Evolutionary conservation across 2,113 vertebrate genomes (phyloP).

Genomic region (Crotalus horridus): DNA sequence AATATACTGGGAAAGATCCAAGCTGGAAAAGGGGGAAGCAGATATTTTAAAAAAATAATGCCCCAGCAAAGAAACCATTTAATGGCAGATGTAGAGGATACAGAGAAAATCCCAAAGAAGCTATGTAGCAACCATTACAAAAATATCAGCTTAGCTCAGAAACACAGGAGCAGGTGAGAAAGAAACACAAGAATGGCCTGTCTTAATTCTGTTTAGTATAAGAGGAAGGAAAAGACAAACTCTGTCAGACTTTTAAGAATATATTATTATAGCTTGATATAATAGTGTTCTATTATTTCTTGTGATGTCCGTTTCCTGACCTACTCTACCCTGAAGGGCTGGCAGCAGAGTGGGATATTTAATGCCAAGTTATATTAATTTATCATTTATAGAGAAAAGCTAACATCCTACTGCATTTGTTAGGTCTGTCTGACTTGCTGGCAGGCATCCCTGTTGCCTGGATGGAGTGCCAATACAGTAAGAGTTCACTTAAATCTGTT

Average conservation of each 20-base stretch:
- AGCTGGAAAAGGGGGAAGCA: neutral
- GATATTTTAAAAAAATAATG: neutral
- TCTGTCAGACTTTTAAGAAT: neutral
- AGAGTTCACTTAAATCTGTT: neutral
- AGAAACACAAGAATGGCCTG: neutral
- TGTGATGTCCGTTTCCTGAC: neutral
- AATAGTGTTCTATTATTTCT: neutral
- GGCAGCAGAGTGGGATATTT: neutral
- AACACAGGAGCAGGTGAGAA: neutral
- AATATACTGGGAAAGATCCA: neutral
- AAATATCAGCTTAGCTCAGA: neutral
- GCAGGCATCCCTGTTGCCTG: neutral
- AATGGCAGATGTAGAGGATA: neutral
- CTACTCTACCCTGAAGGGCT: neutral
- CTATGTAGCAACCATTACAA: neutral
- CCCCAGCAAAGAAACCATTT: neutral
- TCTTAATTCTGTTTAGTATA: neutral
- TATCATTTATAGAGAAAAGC: neutral
- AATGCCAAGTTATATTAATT: neutral
- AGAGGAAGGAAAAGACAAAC: neutral
- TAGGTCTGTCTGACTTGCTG: neutral
- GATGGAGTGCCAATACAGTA: neutral
- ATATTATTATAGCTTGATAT: neutral
- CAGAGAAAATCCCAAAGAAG: neutral
- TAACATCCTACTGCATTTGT: neutral